Evolutionary conservation across 2,888 invertebrate genomes (phyloP), one percentile per base, ranked within the genome.

Genomic region (Drosophila lutescens): DNA sequence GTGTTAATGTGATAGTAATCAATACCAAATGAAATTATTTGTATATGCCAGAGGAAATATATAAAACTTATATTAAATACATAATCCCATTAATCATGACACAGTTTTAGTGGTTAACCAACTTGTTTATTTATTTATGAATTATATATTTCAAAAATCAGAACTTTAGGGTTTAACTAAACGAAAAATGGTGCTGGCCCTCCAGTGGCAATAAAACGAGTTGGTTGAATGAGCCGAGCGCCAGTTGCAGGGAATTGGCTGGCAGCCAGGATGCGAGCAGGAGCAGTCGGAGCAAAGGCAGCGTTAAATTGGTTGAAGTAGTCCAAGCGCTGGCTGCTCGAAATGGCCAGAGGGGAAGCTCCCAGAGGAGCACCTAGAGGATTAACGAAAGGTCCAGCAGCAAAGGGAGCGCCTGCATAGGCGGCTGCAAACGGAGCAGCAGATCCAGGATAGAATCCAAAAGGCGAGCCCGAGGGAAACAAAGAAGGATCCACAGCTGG

Each of bases 321-420:
- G 58, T 90, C 89, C 72, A 90, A 66, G 8, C 90, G 87, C 12
- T 90, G 89, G 43, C 89, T 89, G 46, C 88, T 77, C 17, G 79
- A 79, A 30, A 83, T 41, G 30, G 88, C 77, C 66, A 87, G 15
- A 0, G 88, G 89, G 12, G 58, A 62, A 20, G 77, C 34, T 10
- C 12, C 36, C 41, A 62, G 8, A 2, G 61, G 17, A 32, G 23
- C 32, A 34, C 15, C 47, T 12, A 41, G 20, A 1, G 63, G 26
- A 36, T 50, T 50, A 7, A 12, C 38, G 9, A 49, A 26, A 0
- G 74, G 20, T 8, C 63, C 26, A 8, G 20, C 20, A 20, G 20
- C 43, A 38, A 65, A 54, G 0, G 76, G 49, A 2, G 69, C 53
- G 3, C 68, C 57, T 8, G 68, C 41, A 20, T 75, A 76, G 15